A percentile compares a stretch with the other conserved stretches of the same genome.
Conservation (phyloP, 1,140 invertebrate genomes). For the Anoplophora glabripennis region DNA sequence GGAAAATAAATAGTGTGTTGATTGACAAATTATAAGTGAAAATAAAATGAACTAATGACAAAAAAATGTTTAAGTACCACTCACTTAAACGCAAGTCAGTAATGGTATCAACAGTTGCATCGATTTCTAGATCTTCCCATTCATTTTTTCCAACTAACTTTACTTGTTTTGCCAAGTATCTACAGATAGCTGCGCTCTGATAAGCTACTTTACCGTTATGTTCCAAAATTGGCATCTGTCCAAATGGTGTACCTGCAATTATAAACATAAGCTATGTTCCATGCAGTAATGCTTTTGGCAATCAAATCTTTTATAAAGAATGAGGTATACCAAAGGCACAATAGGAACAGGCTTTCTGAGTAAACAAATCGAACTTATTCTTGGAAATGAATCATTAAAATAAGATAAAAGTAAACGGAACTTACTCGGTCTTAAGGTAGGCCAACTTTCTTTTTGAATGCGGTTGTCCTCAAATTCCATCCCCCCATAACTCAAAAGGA, state of each 20-base stretch:
- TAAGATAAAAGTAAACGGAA: too few relatives aligned
- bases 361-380: too few relatives aligned
- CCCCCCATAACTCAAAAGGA: too few relatives aligned
- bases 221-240: constrained; percentile 69
- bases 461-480: not conserved
- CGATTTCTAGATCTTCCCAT: constrained; percentile 63
- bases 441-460: not conserved
- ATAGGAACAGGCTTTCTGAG: too few relatives aligned
- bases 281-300: too few relatives aligned
- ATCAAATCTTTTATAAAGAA: too few relatives aligned
- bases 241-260: constrained; percentile 62
- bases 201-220: constrained; percentile 64
- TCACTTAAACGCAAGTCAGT: constrained; percentile 48
- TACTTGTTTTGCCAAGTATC: constrained; percentile 66
- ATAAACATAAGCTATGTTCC: not conserved
- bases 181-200: constrained; percentile 67
- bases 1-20: too few relatives aligned
- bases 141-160: constrained; percentile 61
- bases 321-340: too few relatives aligned
- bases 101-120: constrained; percentile 61
- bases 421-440: not conserved
- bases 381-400: constrained; percentile 32
- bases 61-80: not conserved
- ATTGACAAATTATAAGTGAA: too few relatives aligned
- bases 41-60: too few relatives aligned